phyloP scores from a whole-genome alignment of 2,113 vertebrate genomes.

The Microcebus jonahi region DNA sequence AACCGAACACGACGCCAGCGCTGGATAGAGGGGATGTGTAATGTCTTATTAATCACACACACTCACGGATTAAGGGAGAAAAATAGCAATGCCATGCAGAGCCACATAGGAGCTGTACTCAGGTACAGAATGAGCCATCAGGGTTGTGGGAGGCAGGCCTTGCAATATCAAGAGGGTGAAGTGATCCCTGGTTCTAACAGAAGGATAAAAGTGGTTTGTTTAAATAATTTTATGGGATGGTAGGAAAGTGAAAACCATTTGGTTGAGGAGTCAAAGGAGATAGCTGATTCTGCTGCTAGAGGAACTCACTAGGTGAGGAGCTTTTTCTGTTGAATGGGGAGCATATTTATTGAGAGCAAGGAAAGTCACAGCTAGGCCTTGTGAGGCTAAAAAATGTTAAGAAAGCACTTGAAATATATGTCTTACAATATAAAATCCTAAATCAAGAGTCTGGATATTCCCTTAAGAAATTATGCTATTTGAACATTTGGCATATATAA shows the following conservation, averaged over 20 bases:
- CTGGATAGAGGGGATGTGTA: fast-evolving
- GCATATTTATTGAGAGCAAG: not conserved
- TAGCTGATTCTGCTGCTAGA: not conserved
- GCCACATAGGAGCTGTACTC: fast-evolving
- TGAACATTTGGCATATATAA: not conserved
- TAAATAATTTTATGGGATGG: not conserved
- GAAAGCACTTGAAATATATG: not conserved
- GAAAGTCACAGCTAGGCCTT: too few species aligned
- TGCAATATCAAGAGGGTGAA: not conserved
- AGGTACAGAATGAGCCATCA: not conserved
- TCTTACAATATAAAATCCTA: not conserved
- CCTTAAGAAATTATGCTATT: not conserved
- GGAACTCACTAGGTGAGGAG: not conserved
- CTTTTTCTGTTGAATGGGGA: not conserved
- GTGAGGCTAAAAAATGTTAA: not conserved
- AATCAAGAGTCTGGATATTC: not conserved
- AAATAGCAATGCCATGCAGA: too few species aligned
- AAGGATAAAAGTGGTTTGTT: not conserved
- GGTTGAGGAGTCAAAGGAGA: not conserved
- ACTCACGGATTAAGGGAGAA: not conserved
- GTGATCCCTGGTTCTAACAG: not conserved
- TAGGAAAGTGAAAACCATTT: not conserved
- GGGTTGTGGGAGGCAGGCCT: not conserved
- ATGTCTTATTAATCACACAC: not conserved
- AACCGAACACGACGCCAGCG: fast-evolving